phyloP scores from a whole-genome alignment of 2,113 vertebrate species.

The Sprattus sprattus region DNA sequence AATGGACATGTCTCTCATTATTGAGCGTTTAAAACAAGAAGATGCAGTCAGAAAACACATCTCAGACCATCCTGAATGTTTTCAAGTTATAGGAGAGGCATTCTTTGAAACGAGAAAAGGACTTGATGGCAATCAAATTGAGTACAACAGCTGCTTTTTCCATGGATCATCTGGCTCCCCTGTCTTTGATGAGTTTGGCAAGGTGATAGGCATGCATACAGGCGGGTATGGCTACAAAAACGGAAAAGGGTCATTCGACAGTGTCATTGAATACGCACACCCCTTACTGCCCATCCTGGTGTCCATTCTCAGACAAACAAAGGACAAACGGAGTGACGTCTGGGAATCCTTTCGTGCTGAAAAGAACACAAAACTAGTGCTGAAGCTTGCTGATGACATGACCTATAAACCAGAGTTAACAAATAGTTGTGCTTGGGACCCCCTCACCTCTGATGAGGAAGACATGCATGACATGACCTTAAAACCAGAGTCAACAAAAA shows the following conservation, averaged over 20 bases:
- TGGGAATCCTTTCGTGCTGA: not conserved
- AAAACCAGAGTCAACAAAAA: too few relatives aligned
- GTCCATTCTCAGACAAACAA: not conserved
- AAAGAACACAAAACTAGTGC: not conserved
- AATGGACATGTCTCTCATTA: constrained; percentile 51
- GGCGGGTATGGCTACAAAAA: constrained; percentile 21
- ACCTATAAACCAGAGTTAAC: too few relatives aligned
- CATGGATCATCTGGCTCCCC: constrained; percentile 49
- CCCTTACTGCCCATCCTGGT: constrained; percentile 32
- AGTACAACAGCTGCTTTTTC: constrained; percentile 41
- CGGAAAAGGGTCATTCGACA: not conserved
- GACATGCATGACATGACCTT: too few relatives aligned
- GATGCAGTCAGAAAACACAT: not conserved
- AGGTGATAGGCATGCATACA: constrained; percentile 43
- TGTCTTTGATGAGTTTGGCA: constrained; percentile 34
- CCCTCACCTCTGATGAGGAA: too few relatives aligned
- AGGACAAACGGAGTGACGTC: not conserved
- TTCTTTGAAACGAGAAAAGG: not conserved
- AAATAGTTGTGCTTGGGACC: too few relatives aligned
- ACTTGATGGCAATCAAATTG: not conserved
- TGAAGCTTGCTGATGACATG: too few relatives aligned
- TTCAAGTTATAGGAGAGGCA: not conserved
- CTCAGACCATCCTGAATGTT: fast-evolving
- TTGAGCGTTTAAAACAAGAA: not conserved
- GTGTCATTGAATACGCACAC: constrained; percentile 39